Evolutionary conservation across 2,797 vertebrate genomes (phyloP), one percentile per base, ranked within the genome.

Genomic region (Kryptopterus vitreolus): DNA sequence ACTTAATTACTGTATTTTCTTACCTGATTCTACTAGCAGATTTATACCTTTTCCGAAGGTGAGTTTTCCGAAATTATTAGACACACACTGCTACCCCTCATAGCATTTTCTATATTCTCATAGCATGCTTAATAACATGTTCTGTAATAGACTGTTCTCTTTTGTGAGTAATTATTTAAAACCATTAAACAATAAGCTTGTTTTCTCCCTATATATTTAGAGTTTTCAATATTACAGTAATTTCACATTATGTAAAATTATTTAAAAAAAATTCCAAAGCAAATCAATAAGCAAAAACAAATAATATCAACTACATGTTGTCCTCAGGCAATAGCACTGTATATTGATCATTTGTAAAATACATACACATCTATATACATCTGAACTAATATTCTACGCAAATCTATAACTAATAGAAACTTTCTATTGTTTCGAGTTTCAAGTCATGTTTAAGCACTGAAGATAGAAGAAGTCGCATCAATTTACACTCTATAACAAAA

Each of bases 1-100:
- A 58, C 2, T 33, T 33, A 18, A 58, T 58, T 75, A 29, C 3
- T 59, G 43, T 2, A 48, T 48, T 29, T 9, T 89, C 88, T 91
- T 84, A 89, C 88, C 83, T 81, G 66, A 22, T 15, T 85, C 65
- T 8, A 88, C 70, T 2, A 57, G 80, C 20, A 90, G 62, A 78
- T 81, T 81, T 53, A 85, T 83, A 78, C 88, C 88, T 74, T 77
- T 52, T 20, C 87, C 88, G 85, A 89, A 90, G 26, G 71, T 2
- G 0, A 88, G 24, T 78, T 88, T 90, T 73, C 16, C 71, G 53
- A 52, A 55, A 31, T 81, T 82, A 26, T 20, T 0, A 81, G 81
- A 85, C 89, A 85, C 89, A 91, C 87, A 86, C 38, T 69, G 63
- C 11, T n/a, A 74, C 0, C 77, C 29, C 52, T 61, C n/a, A 76